Conservation (phyloP, 2,113 vertebrate species). For the Trinectes maculatus region DNA sequence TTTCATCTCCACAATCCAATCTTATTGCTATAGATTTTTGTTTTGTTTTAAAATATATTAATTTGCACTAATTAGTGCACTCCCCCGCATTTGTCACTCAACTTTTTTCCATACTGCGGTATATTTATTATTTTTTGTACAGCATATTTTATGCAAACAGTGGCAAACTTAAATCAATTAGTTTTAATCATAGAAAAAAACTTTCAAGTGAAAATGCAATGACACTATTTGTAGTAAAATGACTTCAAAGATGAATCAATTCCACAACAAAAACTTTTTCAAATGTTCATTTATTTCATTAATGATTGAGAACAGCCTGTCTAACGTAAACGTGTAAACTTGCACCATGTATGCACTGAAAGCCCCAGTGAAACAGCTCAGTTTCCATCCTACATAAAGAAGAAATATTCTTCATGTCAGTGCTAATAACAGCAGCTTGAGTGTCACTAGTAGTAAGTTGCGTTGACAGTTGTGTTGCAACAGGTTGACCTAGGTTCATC, state of each 20-base stretch:
- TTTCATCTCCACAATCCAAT: too few relatives aligned
- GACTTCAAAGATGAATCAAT: background rate
- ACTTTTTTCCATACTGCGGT: background rate
- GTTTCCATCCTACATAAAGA: background rate
- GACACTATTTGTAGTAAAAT: background rate
- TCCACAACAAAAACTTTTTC: background rate
- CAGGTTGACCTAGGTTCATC: conserved; percentile 18
- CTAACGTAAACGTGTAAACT: background rate
- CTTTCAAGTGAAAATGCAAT: too few relatives aligned
- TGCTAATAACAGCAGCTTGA: background rate
- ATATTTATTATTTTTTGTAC: background rate
- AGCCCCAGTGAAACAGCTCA: background rate
- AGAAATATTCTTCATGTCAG: background rate
- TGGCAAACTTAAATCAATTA: too few relatives aligned
- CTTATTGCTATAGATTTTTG: background rate
- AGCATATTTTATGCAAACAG: background rate
- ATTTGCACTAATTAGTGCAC: background rate
- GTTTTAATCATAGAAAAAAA: too few relatives aligned
- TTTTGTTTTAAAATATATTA: background rate
- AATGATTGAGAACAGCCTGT: background rate
- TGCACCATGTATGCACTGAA: background rate
- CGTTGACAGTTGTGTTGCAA: background rate
- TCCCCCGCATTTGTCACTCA: too few relatives aligned
- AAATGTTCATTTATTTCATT: background rate
- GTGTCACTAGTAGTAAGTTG: conserved; percentile 3